Base-by-base conservation (phyloP, 2,113 vertebrate species). In the Hippocampus guttulatus region DNA sequence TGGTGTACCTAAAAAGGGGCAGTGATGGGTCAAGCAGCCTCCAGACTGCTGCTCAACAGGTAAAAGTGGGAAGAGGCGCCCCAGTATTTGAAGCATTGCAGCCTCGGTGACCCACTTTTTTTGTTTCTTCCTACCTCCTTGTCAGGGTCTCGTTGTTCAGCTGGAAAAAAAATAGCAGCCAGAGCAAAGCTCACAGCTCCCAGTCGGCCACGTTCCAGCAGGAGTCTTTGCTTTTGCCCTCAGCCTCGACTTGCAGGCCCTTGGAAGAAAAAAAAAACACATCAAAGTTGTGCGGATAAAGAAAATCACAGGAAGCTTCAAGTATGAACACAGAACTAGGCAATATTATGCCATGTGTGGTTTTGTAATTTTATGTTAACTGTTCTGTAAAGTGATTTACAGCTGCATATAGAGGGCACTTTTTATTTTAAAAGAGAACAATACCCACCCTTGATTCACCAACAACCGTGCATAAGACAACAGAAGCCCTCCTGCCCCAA, bases 1-100 rank as follows among this genome's bases (percentile, higher is more conserved):
- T 91, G 91, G 81, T 79, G 77, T 72, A 78, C 65, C 79, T 88
- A 68, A 85, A 85, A 83, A 77, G 8, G 20, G 27, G 27, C 58
- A 30, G 6, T 61, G 14, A 33, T 23, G 58, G 20, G 27, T 61
- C 58, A 30, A 61, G 27, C 15, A 8, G 25, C 25, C 58, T 61
- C 27, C 27, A 16, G 25, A 15, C 58, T 8, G 15, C 27, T 4
- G 12, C 23, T 27, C 21, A n/a, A 23, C 21, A 55, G 21, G 52
- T n/a, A 55, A 55, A n/a, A n/a, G 20, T 55, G 21, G 8, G 21
- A n/a, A 54, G 51, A 54, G 51, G 21, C 51, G 8, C 51, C 51
- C 51, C 51, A 9, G 8, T n/a, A 20, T n/a, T n/a, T 10, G 43
- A 45, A 45, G 43, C 43, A 2, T n/a, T 54, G 6, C 47, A 49